These are phyloP conservation scores for Druceiella hillmani DNA, from an alignment of 2,888 invertebrate genomes.

Conservation along the genomic window DNA sequence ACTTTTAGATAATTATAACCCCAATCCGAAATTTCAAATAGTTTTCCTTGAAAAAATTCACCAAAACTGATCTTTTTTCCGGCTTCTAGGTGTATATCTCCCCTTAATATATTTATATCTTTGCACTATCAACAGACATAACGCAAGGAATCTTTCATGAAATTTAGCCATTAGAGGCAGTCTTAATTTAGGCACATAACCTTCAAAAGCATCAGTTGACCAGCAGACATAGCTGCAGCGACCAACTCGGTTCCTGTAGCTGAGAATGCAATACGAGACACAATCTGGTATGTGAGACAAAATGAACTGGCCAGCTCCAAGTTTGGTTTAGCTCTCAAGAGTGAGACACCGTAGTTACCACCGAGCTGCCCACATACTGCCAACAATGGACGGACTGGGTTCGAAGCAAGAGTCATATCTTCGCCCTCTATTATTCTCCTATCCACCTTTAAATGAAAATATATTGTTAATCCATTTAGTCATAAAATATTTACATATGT, in stretches of 20 bases:
- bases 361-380: slow-evolving; percentile 34
- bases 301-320: slow-evolving; percentile 25
- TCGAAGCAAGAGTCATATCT: slow-evolving; percentile 35
- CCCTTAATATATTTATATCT: too few relatives aligned
- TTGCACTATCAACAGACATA: too few relatives aligned
- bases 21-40: too few relatives aligned
- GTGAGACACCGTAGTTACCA: slow-evolving; percentile 34
- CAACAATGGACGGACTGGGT: slow-evolving; percentile 37
- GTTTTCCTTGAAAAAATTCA: too few relatives aligned
- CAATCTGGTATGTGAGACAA: slow-evolving; percentile 42
- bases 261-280: slow-evolving; percentile 37
- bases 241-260: slow-evolving; percentile 34
- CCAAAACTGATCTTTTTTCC: too few relatives aligned
- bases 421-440: slow-evolving; percentile 32
- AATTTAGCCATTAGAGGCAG: too few relatives aligned
- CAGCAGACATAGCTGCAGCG: slow-evolving; percentile 41
- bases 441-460: slow-evolving; percentile 28
- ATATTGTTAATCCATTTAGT: neutral
- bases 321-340: slow-evolving; percentile 25
- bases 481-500: neutral
- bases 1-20: too few relatives aligned
- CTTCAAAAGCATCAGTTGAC: slow-evolving; percentile 40
- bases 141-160: too few relatives aligned
- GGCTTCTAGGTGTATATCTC: too few relatives aligned
- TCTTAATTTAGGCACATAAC: too few relatives aligned